Evolutionary conservation across 2,888 invertebrate species (phyloP).

Genomic region (Mystacides longicornis): DNA sequence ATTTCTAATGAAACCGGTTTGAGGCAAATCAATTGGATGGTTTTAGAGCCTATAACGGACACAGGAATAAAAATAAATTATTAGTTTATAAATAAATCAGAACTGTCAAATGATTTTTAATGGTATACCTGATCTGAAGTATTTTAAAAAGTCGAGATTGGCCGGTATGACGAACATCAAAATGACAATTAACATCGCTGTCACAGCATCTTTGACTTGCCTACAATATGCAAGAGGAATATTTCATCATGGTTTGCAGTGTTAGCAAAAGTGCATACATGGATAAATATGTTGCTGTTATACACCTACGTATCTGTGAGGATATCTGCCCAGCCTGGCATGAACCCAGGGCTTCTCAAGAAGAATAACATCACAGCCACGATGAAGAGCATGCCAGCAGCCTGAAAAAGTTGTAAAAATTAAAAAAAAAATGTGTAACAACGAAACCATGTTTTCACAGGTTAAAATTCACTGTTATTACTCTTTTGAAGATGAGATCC

Average conservation of each 20-base stretch:
- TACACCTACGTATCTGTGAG: slow-evolving; percentile 54
- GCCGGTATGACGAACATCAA: slow-evolving; percentile 80
- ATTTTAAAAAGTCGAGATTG: slow-evolving; percentile 65
- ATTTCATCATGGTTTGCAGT: no score
- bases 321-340: slow-evolving; percentile 76
- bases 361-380: slow-evolving; percentile 80
- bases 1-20: no score
- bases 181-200: slow-evolving; percentile 75
- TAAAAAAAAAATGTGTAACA: not conserved
- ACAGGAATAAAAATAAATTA: no score
- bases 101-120: no score
- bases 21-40: no score
- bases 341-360: slow-evolving; percentile 81
- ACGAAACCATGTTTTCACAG: no score
- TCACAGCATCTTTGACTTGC: slow-evolving; percentile 69
- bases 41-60: no score
- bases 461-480: no score
- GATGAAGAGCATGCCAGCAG: slow-evolving; percentile 66
- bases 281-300: no score
- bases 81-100: no score
- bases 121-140: slow-evolving; percentile 40
- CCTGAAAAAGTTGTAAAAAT: slow-evolving; percentile 30
- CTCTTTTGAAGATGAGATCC: no score
- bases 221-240: slow-evolving; percentile 43
- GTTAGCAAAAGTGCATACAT: no score